A percentile compares a stretch with the other conserved stretches of the same genome.
Evolutionary conservation across 92 coral and sea anemone genomes (phyloP).

Genomic region (Paragorgia papillata): DNA sequence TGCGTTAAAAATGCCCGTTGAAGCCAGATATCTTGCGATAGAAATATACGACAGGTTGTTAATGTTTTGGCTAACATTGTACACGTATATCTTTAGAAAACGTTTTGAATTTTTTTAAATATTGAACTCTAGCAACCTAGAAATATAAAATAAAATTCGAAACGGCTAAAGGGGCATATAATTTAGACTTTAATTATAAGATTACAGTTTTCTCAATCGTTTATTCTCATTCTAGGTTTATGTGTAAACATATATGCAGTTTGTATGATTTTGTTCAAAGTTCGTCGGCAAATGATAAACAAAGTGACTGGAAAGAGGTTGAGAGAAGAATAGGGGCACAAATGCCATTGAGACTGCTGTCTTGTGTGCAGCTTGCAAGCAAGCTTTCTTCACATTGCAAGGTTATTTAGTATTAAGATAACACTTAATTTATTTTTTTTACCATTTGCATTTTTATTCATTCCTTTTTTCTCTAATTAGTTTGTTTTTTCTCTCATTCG

Average conservation of each 20-base stretch:
- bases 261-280: constrained; percentile 78
- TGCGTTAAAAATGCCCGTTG: constrained; percentile 77
- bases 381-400: constrained; percentile 87
- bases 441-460: neutral
- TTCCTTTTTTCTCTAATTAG: neutral
- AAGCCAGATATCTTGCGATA: constrained; percentile 83
- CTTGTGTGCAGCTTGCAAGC: constrained; percentile 95
- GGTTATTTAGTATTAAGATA: constrained; percentile 38
- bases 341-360: constrained; percentile 81
- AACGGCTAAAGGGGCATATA: too few species aligned
- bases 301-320: constrained; percentile 85
- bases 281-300: constrained; percentile 73
- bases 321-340: constrained; percentile 81
- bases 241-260: constrained; percentile 87
- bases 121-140: too few species aligned
- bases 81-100: too few species aligned
- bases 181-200: too few species aligned
- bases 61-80: too few species aligned
- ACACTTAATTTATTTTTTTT: neutral
- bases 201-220: too few species aligned
- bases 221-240: constrained; percentile 62
- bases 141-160: too few species aligned
- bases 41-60: constrained; percentile 91
- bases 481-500: too few species aligned
- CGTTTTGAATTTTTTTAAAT: too few species aligned